Evolutionary conservation across 2,113 vertebrate species (phyloP).

Genomic region (Megaceryle torquata): DNA sequence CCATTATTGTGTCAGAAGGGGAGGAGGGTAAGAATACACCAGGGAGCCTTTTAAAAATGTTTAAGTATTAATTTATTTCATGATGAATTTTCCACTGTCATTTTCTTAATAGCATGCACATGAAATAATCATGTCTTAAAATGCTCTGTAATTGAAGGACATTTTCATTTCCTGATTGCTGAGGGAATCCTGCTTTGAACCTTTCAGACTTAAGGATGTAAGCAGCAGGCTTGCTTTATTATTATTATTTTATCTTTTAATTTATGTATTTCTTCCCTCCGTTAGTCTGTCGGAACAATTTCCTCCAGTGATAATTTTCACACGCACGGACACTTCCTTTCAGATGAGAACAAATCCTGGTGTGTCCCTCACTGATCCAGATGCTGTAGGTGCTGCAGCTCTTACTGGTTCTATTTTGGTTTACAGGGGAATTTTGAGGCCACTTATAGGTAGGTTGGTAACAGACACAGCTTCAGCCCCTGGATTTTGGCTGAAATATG

Average conservation of each 20-base stretch:
- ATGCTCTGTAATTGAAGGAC: slow-evolving; percentile 70
- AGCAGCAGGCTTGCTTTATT: not conserved
- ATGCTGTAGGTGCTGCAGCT: not conserved
- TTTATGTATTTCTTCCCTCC: slow-evolving; percentile 2
- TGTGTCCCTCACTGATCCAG: not conserved
- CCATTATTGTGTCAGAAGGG: slow-evolving; percentile 60
- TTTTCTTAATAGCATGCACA: slow-evolving; percentile 76
- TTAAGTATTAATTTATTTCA: slow-evolving; percentile 78
- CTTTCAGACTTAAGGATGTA: slow-evolving; percentile 62
- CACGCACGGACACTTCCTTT: not conserved
- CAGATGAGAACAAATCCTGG: not conserved
- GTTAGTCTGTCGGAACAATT: not conserved
- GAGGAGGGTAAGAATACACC: slow-evolving; percentile 62
- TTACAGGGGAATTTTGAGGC: not conserved
- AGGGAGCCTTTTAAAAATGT: slow-evolving; percentile 72
- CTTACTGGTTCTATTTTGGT: not conserved
- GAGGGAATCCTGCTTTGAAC: slow-evolving; percentile 70
- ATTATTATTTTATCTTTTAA: not conserved
- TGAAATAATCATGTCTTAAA: slow-evolving; percentile 80
- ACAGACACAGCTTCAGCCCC: not conserved
- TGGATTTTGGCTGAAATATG: not conserved
- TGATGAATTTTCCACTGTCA: slow-evolving; percentile 77
- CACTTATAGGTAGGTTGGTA: not conserved
- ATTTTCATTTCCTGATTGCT: slow-evolving; percentile 73
- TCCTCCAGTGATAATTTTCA: not conserved